Conservation (phyloP, 2,113 vertebrate genomes). For the Tupaia chinensis region DNA sequence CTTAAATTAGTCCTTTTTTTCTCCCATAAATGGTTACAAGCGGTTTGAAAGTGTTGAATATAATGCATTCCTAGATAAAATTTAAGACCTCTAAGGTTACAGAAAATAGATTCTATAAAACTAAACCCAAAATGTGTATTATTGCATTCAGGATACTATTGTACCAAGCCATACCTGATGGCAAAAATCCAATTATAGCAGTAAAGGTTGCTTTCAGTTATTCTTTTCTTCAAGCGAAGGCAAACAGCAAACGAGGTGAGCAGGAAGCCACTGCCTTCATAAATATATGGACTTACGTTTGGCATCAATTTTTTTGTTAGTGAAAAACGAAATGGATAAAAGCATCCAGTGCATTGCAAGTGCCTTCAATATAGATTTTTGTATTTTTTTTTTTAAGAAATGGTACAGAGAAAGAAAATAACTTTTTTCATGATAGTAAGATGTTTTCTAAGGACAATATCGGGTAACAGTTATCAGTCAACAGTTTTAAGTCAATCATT, state of each 20-base stretch:
- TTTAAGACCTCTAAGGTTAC: slow-evolving; percentile 46
- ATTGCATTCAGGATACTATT: slow-evolving; percentile 83
- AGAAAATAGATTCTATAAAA: slow-evolving; percentile 83
- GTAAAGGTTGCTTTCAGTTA: slow-evolving; percentile 81
- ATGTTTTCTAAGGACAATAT: slow-evolving; percentile 54
- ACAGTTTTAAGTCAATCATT: background rate
- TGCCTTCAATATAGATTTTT: slow-evolving; percentile 62
- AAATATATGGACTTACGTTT: slow-evolving; percentile 7
- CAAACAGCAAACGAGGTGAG: slow-evolving; percentile 77
- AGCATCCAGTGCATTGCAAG: slow-evolving; percentile 17
- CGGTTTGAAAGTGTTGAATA: background rate
- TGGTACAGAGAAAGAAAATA: slow-evolving; percentile 25
- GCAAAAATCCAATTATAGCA: slow-evolving; percentile 85
- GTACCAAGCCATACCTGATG: slow-evolving; percentile 82
- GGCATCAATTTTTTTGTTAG: slow-evolving; percentile 70
- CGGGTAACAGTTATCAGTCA: background rate
- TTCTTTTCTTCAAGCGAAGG: slow-evolving; percentile 78
- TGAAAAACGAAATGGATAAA: slow-evolving; percentile 73
- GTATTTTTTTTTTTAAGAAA: slow-evolving; percentile 67
- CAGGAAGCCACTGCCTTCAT: slow-evolving; percentile 57
- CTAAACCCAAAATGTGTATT: slow-evolving; percentile 78
- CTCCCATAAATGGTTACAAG: slow-evolving; percentile 4
- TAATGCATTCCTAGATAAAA: slow-evolving; percentile 59
- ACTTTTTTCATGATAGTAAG: slow-evolving; percentile 70
- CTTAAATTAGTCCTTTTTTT: slow-evolving; percentile 59